phyloP scores from a whole-genome alignment of 2,113 vertebrate species.

The Platichthys flesus region DNA sequence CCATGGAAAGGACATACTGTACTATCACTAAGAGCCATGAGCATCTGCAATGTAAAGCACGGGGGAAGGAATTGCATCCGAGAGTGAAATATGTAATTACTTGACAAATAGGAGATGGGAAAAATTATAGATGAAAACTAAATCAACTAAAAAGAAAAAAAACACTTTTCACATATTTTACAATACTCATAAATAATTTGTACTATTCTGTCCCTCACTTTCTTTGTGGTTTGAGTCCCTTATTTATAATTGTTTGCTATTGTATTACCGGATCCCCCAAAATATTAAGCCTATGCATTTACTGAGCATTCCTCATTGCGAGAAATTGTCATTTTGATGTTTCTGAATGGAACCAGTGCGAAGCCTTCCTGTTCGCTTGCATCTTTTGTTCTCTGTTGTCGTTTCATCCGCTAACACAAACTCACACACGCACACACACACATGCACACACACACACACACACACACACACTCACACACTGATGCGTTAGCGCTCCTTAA shows the following conservation, averaged over 20 bases:
- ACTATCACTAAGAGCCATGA: slow-evolving; percentile 66
- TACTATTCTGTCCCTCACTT: slow-evolving; percentile 29
- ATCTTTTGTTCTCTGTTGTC: slow-evolving; percentile 56
- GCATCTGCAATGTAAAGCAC: slow-evolving; percentile 62
- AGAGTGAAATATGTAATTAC: slow-evolving; percentile 76
- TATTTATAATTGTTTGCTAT: slow-evolving; percentile 20
- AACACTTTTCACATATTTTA: slow-evolving; percentile 36
- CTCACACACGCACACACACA: slow-evolving; percentile 24
- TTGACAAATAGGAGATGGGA: slow-evolving; percentile 61
- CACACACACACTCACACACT: neutral
- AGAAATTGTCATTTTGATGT: slow-evolving; percentile 23
- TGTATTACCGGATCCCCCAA: slow-evolving; percentile 29
- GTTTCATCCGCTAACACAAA: slow-evolving; percentile 31
- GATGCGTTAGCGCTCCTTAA: slow-evolving; percentile 56
- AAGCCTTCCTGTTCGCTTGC: slow-evolving; percentile 22
- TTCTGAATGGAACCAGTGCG: slow-evolving; percentile 15
- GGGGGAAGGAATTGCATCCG: slow-evolving; percentile 58
- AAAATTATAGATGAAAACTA: slow-evolving; percentile 65
- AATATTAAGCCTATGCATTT: slow-evolving; percentile 22
- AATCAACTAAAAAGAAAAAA: slow-evolving; percentile 52
- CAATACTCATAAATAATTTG: slow-evolving; percentile 52
- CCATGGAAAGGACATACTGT: slow-evolving; percentile 60
- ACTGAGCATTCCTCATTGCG: neutral
- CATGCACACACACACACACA: slow-evolving; percentile 19
- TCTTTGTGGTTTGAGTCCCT: slow-evolving; percentile 13